A percentile compares a stretch with the other conserved stretches of the same genome.
These are phyloP conservation scores for Monochamus alternatus DNA, from an alignment of 2,888 invertebrate genomes.

Conservation along the genomic window DNA sequence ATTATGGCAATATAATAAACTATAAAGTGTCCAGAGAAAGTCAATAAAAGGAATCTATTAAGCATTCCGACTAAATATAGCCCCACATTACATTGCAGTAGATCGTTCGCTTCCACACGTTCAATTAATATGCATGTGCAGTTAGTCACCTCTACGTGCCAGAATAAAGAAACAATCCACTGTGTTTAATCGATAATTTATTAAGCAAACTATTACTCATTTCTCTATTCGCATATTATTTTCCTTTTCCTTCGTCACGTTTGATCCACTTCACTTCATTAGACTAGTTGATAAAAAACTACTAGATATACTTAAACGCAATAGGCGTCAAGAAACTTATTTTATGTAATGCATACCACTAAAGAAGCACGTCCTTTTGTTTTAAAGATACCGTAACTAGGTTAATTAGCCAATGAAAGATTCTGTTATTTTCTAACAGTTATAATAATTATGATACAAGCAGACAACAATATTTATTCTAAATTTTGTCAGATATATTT, in stretches of 20 bases:
- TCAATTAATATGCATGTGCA: constrained; percentile 23
- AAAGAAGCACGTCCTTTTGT: no score
- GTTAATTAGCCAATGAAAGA: no score
- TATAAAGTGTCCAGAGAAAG: constrained; percentile 15
- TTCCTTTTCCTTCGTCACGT: constrained; percentile 32
- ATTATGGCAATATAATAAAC: not conserved
- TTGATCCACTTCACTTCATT: constrained; percentile 10
- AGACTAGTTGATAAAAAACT: not conserved
- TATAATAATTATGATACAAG: no score
- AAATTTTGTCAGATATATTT: no score
- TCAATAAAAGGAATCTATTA: constrained; percentile 24
- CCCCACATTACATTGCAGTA: not conserved
- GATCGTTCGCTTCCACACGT: not conserved
- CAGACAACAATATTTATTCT: no score
- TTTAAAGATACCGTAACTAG: no score
- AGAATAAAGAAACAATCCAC: constrained; percentile 38
- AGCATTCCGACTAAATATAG: constrained; percentile 14
- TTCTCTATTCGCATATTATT: constrained; percentile 12
- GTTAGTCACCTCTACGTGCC: constrained; percentile 41
- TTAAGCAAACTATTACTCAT: constrained; percentile 37
- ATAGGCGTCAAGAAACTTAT: not conserved
- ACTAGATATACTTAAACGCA: not conserved
- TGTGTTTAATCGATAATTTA: constrained; percentile 28
- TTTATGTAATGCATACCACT: not conserved
- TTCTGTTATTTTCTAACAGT: no score